A percentile compares a stretch with the other conserved stretches of the same genome.
These are phyloP conservation scores for Cavia porcellus DNA, from an alignment of 2,113 vertebrate genomes.

Conservation along the genomic window DNA sequence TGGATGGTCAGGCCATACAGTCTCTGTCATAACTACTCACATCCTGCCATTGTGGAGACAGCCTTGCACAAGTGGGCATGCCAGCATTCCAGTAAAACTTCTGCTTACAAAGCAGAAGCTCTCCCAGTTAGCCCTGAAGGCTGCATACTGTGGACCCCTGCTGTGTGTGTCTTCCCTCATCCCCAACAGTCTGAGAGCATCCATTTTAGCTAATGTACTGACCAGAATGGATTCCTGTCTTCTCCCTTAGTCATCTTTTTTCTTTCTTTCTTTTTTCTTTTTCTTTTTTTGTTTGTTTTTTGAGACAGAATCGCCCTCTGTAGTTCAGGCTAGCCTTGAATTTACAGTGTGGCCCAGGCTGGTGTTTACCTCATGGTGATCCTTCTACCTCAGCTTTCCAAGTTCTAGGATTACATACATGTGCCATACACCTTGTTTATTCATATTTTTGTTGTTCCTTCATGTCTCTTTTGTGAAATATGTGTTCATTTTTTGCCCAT, in stretches of 20 bases:
- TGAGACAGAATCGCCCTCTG: neutral
- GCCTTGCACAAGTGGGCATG: neutral
- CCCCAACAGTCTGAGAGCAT: neutral
- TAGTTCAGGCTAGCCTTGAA: neutral
- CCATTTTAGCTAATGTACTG: neutral
- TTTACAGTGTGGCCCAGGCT: neutral
- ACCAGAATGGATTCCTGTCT: neutral
- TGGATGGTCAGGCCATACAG: neutral
- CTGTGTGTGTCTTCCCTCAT: neutral
- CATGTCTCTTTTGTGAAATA: neutral
- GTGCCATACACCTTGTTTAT: neutral
- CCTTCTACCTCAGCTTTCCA: neutral
- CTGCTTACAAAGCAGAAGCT: constrained; percentile 49
- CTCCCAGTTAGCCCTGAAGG: neutral
- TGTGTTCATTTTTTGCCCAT: neutral
- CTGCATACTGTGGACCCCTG: no score
- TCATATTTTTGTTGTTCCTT: neutral
- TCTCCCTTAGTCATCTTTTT: neutral
- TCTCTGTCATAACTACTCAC: neutral
- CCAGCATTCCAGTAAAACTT: constrained; percentile 35
- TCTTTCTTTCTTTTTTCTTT: neutral
- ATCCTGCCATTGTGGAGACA: neutral
- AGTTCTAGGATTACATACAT: neutral
- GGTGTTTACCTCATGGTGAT: neutral
- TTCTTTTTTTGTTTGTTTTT: no score